Evolutionary conservation across 2,113 vertebrate species (phyloP).

Genomic region (Varanus salvator): DNA sequence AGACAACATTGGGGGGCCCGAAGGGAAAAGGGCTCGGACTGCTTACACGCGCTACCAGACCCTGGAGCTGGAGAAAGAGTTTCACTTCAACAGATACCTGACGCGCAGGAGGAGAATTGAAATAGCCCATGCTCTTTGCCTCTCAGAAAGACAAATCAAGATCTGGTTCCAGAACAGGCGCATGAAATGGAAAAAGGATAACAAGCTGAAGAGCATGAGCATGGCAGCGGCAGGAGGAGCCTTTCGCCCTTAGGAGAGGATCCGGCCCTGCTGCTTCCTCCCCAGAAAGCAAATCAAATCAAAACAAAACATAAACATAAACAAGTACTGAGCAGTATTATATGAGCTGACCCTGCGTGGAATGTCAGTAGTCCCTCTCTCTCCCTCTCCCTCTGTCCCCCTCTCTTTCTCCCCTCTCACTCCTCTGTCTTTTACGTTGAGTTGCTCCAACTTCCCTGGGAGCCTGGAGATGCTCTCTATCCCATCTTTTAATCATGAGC

Average conservation of each 20-base stretch:
- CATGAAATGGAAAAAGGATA: conserved; percentile 99
- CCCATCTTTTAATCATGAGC: conserved; percentile 87
- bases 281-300: neutral
- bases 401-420: conserved; percentile 40
- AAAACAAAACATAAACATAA: no score
- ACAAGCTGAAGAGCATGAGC: conserved; percentile 99
- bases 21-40: conserved; percentile 96
- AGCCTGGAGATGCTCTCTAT: conserved; percentile 83
- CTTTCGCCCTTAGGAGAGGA: conserved; percentile 88
- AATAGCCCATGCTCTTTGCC: conserved; percentile 98
- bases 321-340: conserved; percentile 86
- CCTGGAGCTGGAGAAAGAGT: conserved; percentile 98
- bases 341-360: conserved; percentile 76
- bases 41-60: conserved; percentile 99
- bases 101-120: conserved; percentile 97
- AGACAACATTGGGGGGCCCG: conserved; percentile 95
- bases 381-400: conserved; percentile 40
- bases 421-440: conserved; percentile 79
- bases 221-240: conserved; percentile 95
- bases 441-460: conserved; percentile 87
- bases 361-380: conserved; percentile 77
- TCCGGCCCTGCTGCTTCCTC: conserved; percentile 45
- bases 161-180: conserved; percentile 99
- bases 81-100: conserved; percentile 99
- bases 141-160: conserved; percentile 99